Evolutionary conservation across 2,797 vertebrate species (phyloP).

Genomic region (Lophius americanus): DNA sequence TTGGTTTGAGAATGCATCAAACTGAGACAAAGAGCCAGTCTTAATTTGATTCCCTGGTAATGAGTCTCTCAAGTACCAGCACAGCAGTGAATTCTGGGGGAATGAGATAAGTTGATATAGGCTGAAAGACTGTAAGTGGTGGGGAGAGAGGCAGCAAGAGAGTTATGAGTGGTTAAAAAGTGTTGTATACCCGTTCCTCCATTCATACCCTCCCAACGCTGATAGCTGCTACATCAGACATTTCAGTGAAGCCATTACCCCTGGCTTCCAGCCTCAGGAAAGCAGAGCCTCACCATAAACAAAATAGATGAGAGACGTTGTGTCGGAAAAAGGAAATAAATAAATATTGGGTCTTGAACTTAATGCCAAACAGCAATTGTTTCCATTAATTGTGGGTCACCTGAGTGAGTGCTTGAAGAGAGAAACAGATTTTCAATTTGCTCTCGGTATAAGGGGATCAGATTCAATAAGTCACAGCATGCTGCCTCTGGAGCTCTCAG

Average conservation of each 20-base stretch:
- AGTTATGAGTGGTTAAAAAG: conserved; percentile 56
- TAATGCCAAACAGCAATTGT: conserved; percentile 77
- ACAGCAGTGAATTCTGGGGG: conserved; percentile 58
- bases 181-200: conserved; percentile 8
- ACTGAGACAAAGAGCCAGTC: conserved; percentile 69
- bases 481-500: conserved; percentile 64
- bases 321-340: conserved; percentile 17
- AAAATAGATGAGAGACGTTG: conserved; percentile 54
- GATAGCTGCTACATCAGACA: conserved; percentile 53
- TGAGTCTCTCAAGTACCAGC: conserved; percentile 66
- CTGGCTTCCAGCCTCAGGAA: conserved; percentile 34
- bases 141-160: conserved; percentile 38
- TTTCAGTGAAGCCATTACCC: conserved; percentile 69
- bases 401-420: conserved; percentile 61
- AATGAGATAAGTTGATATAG: conserved; percentile 65
- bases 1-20: conserved; percentile 69
- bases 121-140: conserved; percentile 37
- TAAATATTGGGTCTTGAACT: conserved; percentile 57
- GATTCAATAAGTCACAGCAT: conserved; percentile 77
- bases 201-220: conserved; percentile 30
- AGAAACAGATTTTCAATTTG: conserved; percentile 83
- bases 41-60: conserved; percentile 78
- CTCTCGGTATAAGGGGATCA: conserved; percentile 75
- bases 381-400: conserved; percentile 77
- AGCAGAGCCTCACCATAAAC: conserved; percentile 41